These are phyloP conservation scores for Dryobotodes eremita DNA, from an alignment of 2,888 invertebrate species.

Conservation along the genomic window DNA sequence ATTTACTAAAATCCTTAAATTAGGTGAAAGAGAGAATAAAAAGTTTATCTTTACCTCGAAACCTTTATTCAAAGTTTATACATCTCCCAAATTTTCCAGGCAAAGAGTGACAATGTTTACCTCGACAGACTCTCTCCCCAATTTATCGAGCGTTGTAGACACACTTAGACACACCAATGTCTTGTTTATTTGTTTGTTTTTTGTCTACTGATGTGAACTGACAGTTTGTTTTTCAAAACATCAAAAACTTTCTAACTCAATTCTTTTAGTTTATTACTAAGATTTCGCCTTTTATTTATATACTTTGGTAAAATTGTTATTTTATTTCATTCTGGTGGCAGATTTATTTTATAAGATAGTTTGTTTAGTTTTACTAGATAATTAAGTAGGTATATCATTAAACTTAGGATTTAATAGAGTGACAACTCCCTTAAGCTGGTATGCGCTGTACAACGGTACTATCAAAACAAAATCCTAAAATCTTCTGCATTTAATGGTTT, in stretches of 20 bases:
- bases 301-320: conserved; percentile 2
- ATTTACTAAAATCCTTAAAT: not conserved
- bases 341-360: conserved; percentile 6
- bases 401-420: no score
- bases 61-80: conserved; percentile 18
- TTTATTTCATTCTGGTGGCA: not conserved
- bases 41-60: not conserved
- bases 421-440: no score
- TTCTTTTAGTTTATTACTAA: conserved; percentile 30
- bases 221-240: conserved; percentile 52
- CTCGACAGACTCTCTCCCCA: conserved; percentile 2
- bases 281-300: conserved; percentile 20
- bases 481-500: no score
- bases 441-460: no score
- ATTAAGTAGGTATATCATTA: no score
- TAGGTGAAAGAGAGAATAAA: not conserved
- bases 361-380: not conserved
- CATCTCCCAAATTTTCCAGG: not conserved
- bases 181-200: conserved; percentile 50
- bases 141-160: conserved; percentile 47
- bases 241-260: conserved; percentile 46
- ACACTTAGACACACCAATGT: conserved; percentile 27
- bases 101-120: conserved; percentile 35
- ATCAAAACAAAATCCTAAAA: no score
- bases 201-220: conserved; percentile 43